Base-by-base conservation (phyloP, 2,888 invertebrate species). In the Rhopalosiphum nymphaeae region DNA sequence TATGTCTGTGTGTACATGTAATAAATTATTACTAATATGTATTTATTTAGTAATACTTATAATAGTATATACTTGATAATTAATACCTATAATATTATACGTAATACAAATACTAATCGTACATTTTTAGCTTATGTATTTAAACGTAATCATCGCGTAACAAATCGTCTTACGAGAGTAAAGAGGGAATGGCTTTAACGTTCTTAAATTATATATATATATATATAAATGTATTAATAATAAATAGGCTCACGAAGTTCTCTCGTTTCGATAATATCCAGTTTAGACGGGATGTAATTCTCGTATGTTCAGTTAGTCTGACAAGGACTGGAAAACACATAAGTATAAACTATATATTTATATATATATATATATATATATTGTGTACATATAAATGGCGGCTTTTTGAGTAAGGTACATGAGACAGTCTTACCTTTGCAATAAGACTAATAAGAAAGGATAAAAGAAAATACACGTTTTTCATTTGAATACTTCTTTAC, bases 101-200 rank as follows among this genome's bases (percentile, higher is more conserved):
- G 21, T 21, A 78, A 36, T 36, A 21, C 36, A 78, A 78, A 78
- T 78, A 78, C 78, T 21, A 78, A 78, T 78, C 36, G 36, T 78
- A 78, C 36, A 78, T 21, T 78, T 36, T 78, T 78, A 78, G 36
- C 78, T 78, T 78, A 78, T 78, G 78, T 78, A 78, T 78, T 78
- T 78, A 36, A 78, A 78, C 78, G 78, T 78, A 36, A 78, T 78
- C 21, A 78, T 78, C 36, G 36, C 78, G 78, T 78, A 78, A 78
- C 78, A 36, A 36, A 78, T 78, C 78, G 78, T 78, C 78, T 78
- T 78, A 78, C 78, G 9, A 36, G 78, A 36, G 21, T 78, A 78
- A 78, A 36, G 78, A 42, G 16, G 36, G 78, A 78, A 78, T 78
- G 36, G 78, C 36, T 78, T 78, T 78, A 78, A 78, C 78, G 36